Base-by-base conservation (phyloP, 2,797 vertebrate species). In the Sparidentex hasta region DNA sequence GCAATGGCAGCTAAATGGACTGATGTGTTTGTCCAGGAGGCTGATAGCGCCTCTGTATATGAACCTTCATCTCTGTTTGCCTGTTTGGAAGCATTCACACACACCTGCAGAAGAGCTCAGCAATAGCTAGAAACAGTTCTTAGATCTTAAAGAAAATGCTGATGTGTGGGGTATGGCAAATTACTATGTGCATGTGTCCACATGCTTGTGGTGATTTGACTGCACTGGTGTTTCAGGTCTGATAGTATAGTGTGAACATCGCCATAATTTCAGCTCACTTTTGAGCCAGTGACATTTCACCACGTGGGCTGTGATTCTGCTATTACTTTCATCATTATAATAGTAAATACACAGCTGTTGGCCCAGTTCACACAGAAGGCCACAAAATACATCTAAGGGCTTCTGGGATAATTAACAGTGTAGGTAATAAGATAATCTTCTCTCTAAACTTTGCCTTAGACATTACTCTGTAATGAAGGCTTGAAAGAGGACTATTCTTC, bases 61-160 rank as follows among this genome's bases (percentile, higher is more conserved):
- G 52, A 79, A 12, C 13, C 47, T 65, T 62, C 13, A 50, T 50
- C 41, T 68, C 41, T 65, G 41, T 33, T 29, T 66, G 52, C 7
- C 7, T 9, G 13, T 50, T n/a, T 65, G 47, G 14, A 52, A 8
- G 29, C 65, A 47, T 5, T 43, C 21, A 20, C 47, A 51, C 64
- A 68, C 57, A 29, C 23, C 27, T 62, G 27, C 59, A 29, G 44
- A 56, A 11, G 17, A 27, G 33, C 33, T 33, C 7, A 33, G 29
- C 29, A 33, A 7, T 33, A 33, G 29, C 29, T 33, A 33, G 5
- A 33, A 33, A 33, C 29, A 27, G 27, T 27, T 20, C 41, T 46
- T 14, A 54, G 3, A 66, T 44, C 21, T 9, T 29, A 18, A 3
- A 55, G 20, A 64, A 33, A 56, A 18, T 12, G 44, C 16, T 20